phyloP scores from a whole-genome alignment of 2,888 invertebrate genomes.

The Zygothrica quintamaculata region DNA sequence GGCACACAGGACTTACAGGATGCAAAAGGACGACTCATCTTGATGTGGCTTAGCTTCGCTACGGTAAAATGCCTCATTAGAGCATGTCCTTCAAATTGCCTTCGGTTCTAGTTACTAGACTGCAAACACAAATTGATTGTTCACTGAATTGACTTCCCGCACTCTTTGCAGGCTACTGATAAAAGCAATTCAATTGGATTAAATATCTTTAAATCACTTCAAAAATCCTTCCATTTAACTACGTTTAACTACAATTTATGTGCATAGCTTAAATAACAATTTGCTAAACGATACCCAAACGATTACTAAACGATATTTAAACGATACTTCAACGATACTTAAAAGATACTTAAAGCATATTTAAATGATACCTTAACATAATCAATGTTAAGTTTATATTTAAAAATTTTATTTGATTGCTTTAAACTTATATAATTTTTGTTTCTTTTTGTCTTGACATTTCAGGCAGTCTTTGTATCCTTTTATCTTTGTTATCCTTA shows the following conservation, averaged over 20 bases:
- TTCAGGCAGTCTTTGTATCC: too few species aligned
- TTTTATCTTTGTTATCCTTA: too few species aligned
- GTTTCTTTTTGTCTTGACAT: too few species aligned
- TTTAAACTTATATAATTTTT: too few species aligned
- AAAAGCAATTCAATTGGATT: slow-evolving; percentile 37
- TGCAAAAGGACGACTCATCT: slow-evolving; percentile 11
- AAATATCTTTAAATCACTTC: slow-evolving; percentile 18
- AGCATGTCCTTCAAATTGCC: slow-evolving; percentile 50
- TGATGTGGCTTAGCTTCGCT: slow-evolving; percentile 31
- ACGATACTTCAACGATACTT: too few species aligned
- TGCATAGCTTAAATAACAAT: slow-evolving; percentile 10
- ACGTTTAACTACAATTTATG: slow-evolving; percentile 5
- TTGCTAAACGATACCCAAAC: background rate
- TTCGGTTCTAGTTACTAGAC: too few species aligned
- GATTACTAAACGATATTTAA: background rate
- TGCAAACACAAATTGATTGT: slow-evolving; percentile 60
- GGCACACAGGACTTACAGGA: slow-evolving; percentile 19
- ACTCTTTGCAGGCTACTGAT: slow-evolving; percentile 22
- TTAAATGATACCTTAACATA: too few species aligned
- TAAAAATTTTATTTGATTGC: too few species aligned
- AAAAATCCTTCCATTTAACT: slow-evolving; percentile 2
- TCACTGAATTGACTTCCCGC: slow-evolving; percentile 33
- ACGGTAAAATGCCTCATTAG: slow-evolving; percentile 65
- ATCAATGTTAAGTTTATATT: too few species aligned
- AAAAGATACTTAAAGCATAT: too few species aligned